Conservation (phyloP, 2,113 vertebrate genomes). For the Vombatus ursinus region DNA sequence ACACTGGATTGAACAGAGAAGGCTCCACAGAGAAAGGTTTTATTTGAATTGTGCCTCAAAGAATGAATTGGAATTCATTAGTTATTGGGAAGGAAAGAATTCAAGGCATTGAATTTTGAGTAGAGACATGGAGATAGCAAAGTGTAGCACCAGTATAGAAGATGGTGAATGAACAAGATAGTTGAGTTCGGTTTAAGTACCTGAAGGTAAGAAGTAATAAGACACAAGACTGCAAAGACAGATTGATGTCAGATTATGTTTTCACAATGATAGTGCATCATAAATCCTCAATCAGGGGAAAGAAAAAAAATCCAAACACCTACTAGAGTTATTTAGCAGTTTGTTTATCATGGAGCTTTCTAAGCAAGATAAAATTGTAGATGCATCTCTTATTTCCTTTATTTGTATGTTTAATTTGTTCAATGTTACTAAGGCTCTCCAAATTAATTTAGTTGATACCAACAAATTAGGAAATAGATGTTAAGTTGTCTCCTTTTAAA, state of each 20-base stretch:
- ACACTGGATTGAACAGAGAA: neutral
- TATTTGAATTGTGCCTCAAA: neutral
- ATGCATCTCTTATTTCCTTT: neutral
- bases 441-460: neutral
- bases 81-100: neutral
- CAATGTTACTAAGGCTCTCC: slow-evolving; percentile 9
- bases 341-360: neutral
- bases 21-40: neutral
- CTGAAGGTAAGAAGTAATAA: neutral
- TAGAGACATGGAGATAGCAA: neutral
- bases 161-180: neutral
- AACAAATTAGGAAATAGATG: neutral
- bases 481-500: slow-evolving; percentile 21
- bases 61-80: neutral
- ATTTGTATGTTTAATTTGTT: slow-evolving; percentile 2
- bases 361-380: no score
- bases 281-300: neutral
- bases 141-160: neutral
- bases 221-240: neutral
- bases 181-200: neutral
- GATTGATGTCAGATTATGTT: neutral
- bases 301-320: neutral
- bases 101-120: neutral
- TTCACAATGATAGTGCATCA: neutral
- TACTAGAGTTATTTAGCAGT: neutral